Evolutionary conservation across 2,797 vertebrate genomes (phyloP), one percentile per base, ranked within the genome.

Genomic region (Hafferia zeledoni): DNA sequence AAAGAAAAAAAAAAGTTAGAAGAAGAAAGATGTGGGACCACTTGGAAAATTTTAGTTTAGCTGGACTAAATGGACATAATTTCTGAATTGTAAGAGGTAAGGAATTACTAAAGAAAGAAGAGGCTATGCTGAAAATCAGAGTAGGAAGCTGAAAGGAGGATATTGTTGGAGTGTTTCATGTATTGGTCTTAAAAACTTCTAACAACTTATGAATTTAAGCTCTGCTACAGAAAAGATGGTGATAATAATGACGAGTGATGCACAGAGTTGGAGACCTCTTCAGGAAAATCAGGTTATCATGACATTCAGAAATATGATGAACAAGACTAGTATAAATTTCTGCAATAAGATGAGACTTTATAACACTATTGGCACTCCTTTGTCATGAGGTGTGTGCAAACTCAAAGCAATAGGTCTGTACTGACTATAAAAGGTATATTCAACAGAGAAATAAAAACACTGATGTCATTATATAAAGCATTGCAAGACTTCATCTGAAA

Each of bases 1-100:
- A 33, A 24, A 11, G 52, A n/a, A 22, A n/a, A 23, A 6, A 5
- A 35, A 57, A 17, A 23, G 39, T 41, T 41, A 30, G 39, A 2
- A 17, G 27, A 44, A 72, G 5, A 15, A 37, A 56, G 1, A 15
- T 5, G 5, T 28, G 3, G 1, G 39, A 60, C 5, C 3, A 83
- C 8, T 11, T 27, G 13, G 24, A 44, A 76, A 30, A 1, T 63
- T 53, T 43, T 46, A 13, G 5, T 61, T 83, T 47, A 77, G 6
- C 11, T 46, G 28, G 13, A 85, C 14, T 55, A 84, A 84, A 75
- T 14, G 2, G 6, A 30, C 19, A 11, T 4, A 1, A 14, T 57
- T 69, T 74, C 30, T 67, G 27, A 70, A 70, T 33, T 89, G 11
- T 53, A 43, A 46, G 2, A 2, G 6, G 1, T 49, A 57, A 68